Percentiles rank a stretch among this genome's conserved stretches.
phyloP scores from a whole-genome alignment of 1,140 invertebrate genomes.

The Pentalonia nigronervosa region DNA sequence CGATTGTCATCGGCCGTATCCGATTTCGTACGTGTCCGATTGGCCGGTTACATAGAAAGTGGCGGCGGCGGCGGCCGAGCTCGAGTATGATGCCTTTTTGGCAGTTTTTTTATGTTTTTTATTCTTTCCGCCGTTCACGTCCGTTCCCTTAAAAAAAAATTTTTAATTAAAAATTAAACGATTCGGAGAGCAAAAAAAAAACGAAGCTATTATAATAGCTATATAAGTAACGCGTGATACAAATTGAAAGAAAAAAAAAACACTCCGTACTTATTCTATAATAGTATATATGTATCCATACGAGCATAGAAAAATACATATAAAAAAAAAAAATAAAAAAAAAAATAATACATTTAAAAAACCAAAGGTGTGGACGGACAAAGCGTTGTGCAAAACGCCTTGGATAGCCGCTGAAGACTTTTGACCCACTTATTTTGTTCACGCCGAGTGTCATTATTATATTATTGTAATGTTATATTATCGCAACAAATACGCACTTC shows the following conservation, averaged over 20 bases:
- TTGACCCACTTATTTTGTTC: not conserved
- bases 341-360: no score
- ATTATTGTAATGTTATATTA: not conserved
- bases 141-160: not conserved
- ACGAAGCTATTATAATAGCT: not conserved
- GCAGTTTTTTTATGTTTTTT: not conserved
- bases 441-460: not conserved
- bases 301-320: no score
- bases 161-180: slow-evolving; percentile 2
- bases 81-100: not conserved
- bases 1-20: slow-evolving; percentile 47
- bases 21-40: slow-evolving; percentile 37
- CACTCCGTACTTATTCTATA: not conserved
- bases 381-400: not conserved
- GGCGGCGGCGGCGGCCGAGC: not conserved
- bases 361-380: not conserved
- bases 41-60: not conserved
- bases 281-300: not conserved
- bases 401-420: not conserved
- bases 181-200: not conserved
- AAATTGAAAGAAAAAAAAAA: not conserved
- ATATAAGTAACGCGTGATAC: not conserved
- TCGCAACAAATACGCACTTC: not conserved
- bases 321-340: no score
- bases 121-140: not conserved